Evolutionary conservation across 2,888 invertebrate genomes (phyloP).

Genomic region (Tanypteryx hageni): DNA sequence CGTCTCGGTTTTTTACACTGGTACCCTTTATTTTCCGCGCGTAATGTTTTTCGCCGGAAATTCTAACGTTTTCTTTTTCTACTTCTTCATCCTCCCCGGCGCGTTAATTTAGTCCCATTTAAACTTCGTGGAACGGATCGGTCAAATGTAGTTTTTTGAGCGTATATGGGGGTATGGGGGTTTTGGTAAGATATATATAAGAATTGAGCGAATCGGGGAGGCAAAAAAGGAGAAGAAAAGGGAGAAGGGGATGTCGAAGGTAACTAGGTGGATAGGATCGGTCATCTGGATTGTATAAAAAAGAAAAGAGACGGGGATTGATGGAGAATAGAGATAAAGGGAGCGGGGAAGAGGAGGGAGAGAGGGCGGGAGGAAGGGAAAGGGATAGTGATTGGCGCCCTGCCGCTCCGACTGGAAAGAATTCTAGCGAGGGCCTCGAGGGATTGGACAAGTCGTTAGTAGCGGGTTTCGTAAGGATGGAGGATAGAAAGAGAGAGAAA

Average conservation of each 20-base stretch:
- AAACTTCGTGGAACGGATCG: neutral
- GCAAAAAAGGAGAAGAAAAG: neutral
- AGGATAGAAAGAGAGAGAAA: neutral
- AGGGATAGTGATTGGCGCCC: neutral
- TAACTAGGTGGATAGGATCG: neutral
- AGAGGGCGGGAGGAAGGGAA: no score
- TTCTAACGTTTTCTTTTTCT: neutral
- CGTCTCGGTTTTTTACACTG: neutral
- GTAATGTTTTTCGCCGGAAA: neutral
- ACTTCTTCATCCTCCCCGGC: no score
- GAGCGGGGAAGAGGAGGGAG: neutral
- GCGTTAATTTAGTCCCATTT: neutral
- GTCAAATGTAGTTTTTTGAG: neutral
- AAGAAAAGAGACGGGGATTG: neutral
- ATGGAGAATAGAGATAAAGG: neutral
- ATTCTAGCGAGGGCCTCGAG: neutral
- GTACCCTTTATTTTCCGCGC: neutral
- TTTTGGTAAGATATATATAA: neutral
- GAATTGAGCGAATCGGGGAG: neutral
- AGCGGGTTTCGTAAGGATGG: neutral
- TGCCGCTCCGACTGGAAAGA: neutral
- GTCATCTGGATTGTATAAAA: neutral
- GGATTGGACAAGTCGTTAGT: neutral
- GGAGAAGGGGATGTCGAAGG: no score
- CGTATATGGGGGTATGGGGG: neutral